Conservation (phyloP, 2,888 invertebrate genomes). For the Chrysotoxum bicinctum region DNA sequence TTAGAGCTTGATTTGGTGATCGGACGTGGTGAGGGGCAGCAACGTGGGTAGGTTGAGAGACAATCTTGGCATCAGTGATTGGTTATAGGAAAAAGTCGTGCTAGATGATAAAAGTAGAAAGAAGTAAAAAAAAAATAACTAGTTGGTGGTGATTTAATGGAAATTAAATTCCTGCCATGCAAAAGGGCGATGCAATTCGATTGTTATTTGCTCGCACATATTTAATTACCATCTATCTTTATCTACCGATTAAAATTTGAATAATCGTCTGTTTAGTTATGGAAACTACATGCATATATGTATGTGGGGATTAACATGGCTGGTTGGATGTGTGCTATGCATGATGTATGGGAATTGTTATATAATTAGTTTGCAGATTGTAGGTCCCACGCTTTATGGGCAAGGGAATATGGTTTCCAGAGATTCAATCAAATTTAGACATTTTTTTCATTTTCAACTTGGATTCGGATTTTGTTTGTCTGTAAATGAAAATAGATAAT, state of each 20-base stretch:
- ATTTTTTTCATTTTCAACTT: no score
- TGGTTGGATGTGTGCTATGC: neutral
- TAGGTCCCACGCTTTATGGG: neutral
- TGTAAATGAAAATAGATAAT: no score
- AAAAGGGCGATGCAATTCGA: slow-evolving; percentile 52
- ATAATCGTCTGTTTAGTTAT: slow-evolving; percentile 40
- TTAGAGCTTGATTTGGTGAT: neutral
- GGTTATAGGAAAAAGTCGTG: slow-evolving; percentile 57
- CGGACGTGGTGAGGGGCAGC: no score
- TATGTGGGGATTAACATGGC: neutral
- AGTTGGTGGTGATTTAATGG: slow-evolving; percentile 49
- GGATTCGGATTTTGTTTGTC: no score
- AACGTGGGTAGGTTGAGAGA: neutral
- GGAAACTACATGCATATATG: neutral
- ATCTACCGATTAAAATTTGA: slow-evolving; percentile 28
- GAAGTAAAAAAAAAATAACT: neutral
- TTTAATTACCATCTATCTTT: slow-evolving; percentile 38
- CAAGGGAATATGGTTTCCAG: neutral
- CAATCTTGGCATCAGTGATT: slow-evolving; percentile 42
- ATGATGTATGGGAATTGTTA: neutral
- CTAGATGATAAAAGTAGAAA: slow-evolving; percentile 18
- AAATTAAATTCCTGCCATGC: slow-evolving; percentile 20
- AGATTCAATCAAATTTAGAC: neutral
- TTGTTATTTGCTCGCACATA: slow-evolving; percentile 33
- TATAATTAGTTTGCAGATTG: neutral